phyloP scores from a whole-genome alignment of 2,888 invertebrate genomes.

The Allacma fusca region DNA sequence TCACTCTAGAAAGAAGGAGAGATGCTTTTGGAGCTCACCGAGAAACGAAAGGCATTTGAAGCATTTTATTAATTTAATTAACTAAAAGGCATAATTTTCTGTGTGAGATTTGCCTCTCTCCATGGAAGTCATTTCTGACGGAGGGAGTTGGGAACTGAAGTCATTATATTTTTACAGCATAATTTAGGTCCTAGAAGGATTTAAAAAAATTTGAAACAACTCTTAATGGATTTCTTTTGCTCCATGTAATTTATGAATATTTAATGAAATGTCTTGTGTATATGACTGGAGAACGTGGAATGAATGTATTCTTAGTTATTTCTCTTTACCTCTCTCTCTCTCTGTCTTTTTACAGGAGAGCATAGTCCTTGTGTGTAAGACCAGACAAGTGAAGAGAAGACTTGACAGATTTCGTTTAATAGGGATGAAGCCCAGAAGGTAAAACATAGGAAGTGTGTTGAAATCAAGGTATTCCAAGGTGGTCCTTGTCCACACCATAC shows the following conservation, averaged over 20 bases:
- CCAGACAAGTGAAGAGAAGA: slow-evolving; percentile 1
- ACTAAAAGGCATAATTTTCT: not conserved
- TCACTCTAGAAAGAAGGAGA: not conserved
- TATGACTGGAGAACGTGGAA: not conserved
- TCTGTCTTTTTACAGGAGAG: not conserved
- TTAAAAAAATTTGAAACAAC: not conserved
- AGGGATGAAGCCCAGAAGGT: slow-evolving; percentile 40
- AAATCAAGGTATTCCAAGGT: slow-evolving; percentile 35
- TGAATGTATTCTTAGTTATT: not conserved
- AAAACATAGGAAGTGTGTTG: slow-evolving; percentile 42
- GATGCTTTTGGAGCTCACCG: no score
- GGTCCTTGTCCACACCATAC: slow-evolving; percentile 34
- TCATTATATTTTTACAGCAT: not conserved
- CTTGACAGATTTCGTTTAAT: slow-evolving; percentile 36
- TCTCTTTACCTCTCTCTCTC: not conserved
- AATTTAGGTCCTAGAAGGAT: not conserved
- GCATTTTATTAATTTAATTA: slow-evolving; percentile 8
- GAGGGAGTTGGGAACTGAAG: not conserved
- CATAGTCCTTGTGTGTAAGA: not conserved
- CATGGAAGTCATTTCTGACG: not conserved
- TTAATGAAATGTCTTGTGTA: slow-evolving; percentile 1
- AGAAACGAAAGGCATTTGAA: not conserved
- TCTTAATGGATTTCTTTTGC: slow-evolving; percentile 33
- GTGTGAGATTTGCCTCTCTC: not conserved
- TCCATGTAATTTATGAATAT: slow-evolving; percentile 32